Evolutionary conservation across 1,140 invertebrate species (phyloP), one percentile per base, ranked within the genome.

Genomic region (Tetramorium parvispinum): DNA sequence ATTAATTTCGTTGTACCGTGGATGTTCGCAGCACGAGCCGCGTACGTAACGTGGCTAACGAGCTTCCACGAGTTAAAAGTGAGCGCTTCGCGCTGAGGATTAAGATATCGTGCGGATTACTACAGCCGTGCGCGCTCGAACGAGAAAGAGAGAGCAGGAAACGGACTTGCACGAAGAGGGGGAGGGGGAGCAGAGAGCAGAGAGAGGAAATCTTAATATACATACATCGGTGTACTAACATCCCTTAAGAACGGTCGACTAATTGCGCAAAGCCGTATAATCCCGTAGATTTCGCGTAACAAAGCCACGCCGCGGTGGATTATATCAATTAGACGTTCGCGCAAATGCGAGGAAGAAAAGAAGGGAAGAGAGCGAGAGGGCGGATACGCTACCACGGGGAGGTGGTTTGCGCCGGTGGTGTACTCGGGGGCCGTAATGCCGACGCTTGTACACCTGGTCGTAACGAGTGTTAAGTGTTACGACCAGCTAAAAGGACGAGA

Each of bases 261-360:
- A 90, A 90, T 90, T 89, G 89, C 86, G 75, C 71, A 77, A 61
- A 89, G 79, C 88, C 86, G 75, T 89, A 71, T 90, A 90, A 90
- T 90, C 86, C 88, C 46, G 76, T 27, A 51, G 88, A 85, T 87
- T 77, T 51, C 88, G 63, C 79, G 81, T 90, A 88, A 90, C 89
- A 85, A 88, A 88, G 89, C 88, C 37, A 4, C 63, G 70, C 81
- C 88, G 88, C 81, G 89, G 76, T 90, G 86, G 88, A 90, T 90
- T 90, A 90, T 86, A 90, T 90, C 89, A 88, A 90, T 90, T 90
- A 90, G 77, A 85, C 77, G 77, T 57, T 46, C 11, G 71, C 53
- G 73, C 21, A 61, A 21, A 11, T 21, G 32, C 27, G 32, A 55
- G 85, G 4, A 49, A 71, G 78, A 88, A 59, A 49, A 51, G 13